Evolutionary conservation across 30 jellyfish, hydroid and myxozoan species (phyloP), one percentile per base, ranked within the genome.

Genomic region (Aurelia coerulea): DNA sequence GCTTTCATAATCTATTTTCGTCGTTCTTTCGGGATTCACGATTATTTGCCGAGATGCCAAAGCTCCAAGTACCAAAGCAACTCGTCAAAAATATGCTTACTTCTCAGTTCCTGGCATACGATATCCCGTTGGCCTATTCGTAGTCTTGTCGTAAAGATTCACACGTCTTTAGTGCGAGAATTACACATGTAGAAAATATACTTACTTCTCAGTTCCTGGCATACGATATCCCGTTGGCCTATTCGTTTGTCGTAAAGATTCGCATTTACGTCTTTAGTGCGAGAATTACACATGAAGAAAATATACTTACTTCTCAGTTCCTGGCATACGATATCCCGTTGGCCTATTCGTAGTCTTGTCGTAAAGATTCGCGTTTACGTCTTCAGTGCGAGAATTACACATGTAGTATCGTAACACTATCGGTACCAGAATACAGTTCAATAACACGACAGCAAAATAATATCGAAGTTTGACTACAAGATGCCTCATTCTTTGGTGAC

Each of bases 371-470:
- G 14, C 2, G 60, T 51, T 42, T 65, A 1, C 62, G 4, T 49
- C 64, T 15, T 29, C 37, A 17, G 1, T 41, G 5, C 67, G 74
- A 32, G 39, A 19, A 50, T 76, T 62, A 69, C 97, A 90, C 33
- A 80, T 49, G 76, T 73, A 90, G 53, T 83, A 90, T 1, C 95
- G 84, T 31, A 90, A 59, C 33, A 80, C 60, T 62, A 90, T 65
- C 4, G 97, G 95, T 18, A 90, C 97, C 53, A 90, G 33, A 35
- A 90, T 52, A 49, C 97, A 90, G 74, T 90, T 90, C 34, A 90
- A 14, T 33, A 78, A 49, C 32, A 65, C 81, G 10, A 90, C 51
- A 0, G 83, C 81, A 32, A 79, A 65, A 42, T 75, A 67, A 65
- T 81, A 81, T 6, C 92, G 88, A 46, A 90, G 79, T 68, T 83